Evolutionary conservation across 2,797 vertebrate species (phyloP), one percentile per base, ranked within the genome.

Genomic region (Manis crassicaudata): DNA sequence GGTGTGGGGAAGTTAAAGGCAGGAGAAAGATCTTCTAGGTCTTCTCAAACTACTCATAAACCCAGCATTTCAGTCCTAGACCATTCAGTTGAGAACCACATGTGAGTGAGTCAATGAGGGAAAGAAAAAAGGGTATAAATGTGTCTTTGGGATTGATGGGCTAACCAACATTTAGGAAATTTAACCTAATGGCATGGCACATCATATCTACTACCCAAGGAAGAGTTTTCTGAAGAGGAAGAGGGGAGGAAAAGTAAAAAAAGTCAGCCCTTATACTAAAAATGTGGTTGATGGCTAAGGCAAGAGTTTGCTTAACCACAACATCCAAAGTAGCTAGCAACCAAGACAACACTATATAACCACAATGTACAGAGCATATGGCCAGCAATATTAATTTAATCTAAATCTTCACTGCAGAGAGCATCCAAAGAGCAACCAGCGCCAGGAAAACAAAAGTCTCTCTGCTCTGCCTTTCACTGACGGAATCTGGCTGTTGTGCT

Each of bases 271-370:
- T 92, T 90, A 68, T 27, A 96, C 52, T 92, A 95, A 95, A 85
- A 96, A 96, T 73, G 76, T 63, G 37, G 60, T 86, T 90, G 62
- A 79, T 96, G 91, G 60, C 43, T 94, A 95, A 90, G 65, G 92
- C 91, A 97, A 94, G 43, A 97, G 86, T 96, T 97, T 97, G 72
- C 62, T 94, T 96, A 87, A 92, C 95, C 79, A 94, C 68, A 94
- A 79, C 21, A 83, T 93, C 56, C 88, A 98, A 96, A 96, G 94
- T 95, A 96, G 94, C 79, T 96, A 97, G 87, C 76, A 97, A 97
- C 83, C 72, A 95, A 97, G 96, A 96, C 56, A 95, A 96, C 65
- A 82, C 77, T 94, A 76, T 72, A 89, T 72, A 95, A 84, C 92
- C 91, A 95, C 80, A 95, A n/a, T 89, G 92, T 91, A 89, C 63